These are phyloP conservation scores for Procavia capensis DNA, from an alignment of 2,113 vertebrate species.

Conservation along the genomic window DNA sequence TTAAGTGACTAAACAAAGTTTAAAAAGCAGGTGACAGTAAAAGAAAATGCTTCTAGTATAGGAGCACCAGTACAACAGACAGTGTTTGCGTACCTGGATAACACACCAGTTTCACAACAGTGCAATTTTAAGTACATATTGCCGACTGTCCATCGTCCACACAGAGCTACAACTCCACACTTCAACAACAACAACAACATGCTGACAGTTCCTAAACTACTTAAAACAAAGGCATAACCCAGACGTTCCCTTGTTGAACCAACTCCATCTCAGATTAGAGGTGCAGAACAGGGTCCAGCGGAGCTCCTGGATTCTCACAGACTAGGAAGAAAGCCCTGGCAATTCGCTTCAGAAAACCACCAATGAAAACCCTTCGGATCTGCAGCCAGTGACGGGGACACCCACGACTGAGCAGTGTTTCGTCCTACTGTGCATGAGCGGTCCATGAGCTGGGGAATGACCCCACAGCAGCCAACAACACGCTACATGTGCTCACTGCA, in stretches of 20 bases:
- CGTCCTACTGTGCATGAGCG: not conserved
- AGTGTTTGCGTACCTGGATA: constrained; percentile 99
- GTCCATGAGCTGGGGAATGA: not conserved
- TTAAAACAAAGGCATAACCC: constrained; percentile 92
- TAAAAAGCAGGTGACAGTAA: constrained; percentile 99
- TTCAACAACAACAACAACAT: constrained; percentile 94
- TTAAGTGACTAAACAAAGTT: constrained; percentile 92
- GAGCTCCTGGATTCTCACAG: not conserved
- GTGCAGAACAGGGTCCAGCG: constrained; percentile 82
- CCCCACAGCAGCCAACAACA: not conserved
- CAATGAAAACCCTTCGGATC: not conserved
- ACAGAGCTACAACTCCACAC: constrained; percentile 98
- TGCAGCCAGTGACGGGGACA: not conserved
- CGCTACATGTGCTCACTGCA: not conserved
- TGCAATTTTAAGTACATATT: constrained; percentile 97
- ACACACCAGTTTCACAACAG: constrained; percentile 99
- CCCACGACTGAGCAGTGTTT: not conserved
- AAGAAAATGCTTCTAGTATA: constrained; percentile 90
- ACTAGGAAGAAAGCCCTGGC: not conserved
- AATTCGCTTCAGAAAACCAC: too few relatives aligned
- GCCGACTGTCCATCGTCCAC: constrained; percentile 96
- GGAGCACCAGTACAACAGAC: constrained; percentile 96
- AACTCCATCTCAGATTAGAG: constrained; percentile 92
- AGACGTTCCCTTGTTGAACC: constrained; percentile 93
- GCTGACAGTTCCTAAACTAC: constrained; percentile 94